A percentile compares a stretch with the other conserved stretches of the same genome.
These are phyloP conservation scores for Liopterus haemorrhoidalis DNA, from an alignment of 2,888 invertebrate species.

Conservation along the genomic window DNA sequence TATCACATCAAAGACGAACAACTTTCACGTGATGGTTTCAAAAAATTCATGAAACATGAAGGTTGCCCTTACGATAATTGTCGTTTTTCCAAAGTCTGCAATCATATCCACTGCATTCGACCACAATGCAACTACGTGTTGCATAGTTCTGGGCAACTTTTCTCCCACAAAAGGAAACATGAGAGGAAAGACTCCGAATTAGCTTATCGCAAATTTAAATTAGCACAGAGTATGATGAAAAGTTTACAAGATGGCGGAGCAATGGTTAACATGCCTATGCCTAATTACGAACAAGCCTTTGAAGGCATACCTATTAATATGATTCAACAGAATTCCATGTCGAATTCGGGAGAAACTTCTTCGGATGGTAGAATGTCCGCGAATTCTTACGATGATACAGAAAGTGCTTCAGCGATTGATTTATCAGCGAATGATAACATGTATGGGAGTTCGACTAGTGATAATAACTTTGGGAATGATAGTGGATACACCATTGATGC, in stretches of 20 bases:
- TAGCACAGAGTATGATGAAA: constrained; percentile 54
- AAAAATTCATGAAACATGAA: constrained; percentile 97
- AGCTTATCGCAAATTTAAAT: constrained; percentile 72
- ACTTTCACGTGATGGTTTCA: constrained; percentile 91
- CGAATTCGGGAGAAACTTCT: constrained; percentile 49
- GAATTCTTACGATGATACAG: constrained; percentile 46
- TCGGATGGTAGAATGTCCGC: constrained; percentile 51
- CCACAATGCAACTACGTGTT: constrained; percentile 92
- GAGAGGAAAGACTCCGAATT: constrained; percentile 89
- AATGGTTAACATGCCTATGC: constrained; percentile 13
- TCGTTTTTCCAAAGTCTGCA: constrained; percentile 89
- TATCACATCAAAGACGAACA: constrained; percentile 98
- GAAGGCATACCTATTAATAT: constrained; percentile 42
- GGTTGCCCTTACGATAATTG: constrained; percentile 87
- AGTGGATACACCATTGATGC: constrained; percentile 16
- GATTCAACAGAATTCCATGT: constrained; percentile 41
- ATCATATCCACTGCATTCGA: constrained; percentile 97
- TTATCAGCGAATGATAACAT: constrained; percentile 43
- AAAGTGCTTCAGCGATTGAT: constrained; percentile 43
- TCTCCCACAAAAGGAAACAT: constrained; percentile 96
- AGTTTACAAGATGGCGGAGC: constrained; percentile 51
- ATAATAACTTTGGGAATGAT: no score
- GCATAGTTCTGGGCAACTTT: constrained; percentile 93
- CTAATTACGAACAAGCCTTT: constrained; percentile 37
- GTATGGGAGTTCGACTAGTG: no score